These are phyloP conservation scores for Philonicus albiceps DNA, from an alignment of 2,888 invertebrate species.

Conservation along the genomic window DNA sequence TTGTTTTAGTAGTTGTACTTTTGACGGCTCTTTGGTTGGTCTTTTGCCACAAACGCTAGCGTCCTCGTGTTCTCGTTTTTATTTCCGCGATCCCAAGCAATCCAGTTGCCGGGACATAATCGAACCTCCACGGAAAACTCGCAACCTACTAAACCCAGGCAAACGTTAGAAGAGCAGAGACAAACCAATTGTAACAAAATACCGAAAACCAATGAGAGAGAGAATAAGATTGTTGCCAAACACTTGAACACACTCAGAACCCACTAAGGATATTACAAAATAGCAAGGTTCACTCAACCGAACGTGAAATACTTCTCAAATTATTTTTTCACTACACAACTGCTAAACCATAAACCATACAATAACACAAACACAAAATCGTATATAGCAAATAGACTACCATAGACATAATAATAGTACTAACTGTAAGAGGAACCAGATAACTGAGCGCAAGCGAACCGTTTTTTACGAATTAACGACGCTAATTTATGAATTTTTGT, in stretches of 20 bases:
- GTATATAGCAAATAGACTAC: conserved; percentile 39
- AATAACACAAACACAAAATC: conserved; percentile 34
- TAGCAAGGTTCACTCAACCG: conserved; percentile 18
- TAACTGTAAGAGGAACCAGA: conserved; percentile 40
- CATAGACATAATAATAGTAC: conserved; percentile 35
- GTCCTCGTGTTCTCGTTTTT: background rate
- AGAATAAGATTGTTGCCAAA: conserved; percentile 49
- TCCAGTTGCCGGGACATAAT: background rate
- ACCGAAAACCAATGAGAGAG: conserved; percentile 46
- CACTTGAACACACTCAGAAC: conserved; percentile 40
- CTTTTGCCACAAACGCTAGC: background rate
- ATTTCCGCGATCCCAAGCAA: background rate
- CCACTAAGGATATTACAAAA: conserved; percentile 35
- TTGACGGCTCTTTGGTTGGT: background rate
- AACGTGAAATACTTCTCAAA: conserved; percentile 29
- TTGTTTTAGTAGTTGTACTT: background rate
- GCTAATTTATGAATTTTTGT: conserved; percentile 48
- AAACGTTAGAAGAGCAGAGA: background rate
- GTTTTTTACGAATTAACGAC: conserved; percentile 47
- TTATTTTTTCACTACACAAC: conserved; percentile 44
- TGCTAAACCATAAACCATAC: conserved; percentile 17
- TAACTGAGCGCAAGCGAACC: conserved; percentile 37
- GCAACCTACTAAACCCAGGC: background rate
- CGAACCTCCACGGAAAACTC: background rate
- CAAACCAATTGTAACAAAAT: conserved; percentile 19